Conservation (phyloP, 1,140 invertebrate species). For the Monochamus saltuarius region DNA sequence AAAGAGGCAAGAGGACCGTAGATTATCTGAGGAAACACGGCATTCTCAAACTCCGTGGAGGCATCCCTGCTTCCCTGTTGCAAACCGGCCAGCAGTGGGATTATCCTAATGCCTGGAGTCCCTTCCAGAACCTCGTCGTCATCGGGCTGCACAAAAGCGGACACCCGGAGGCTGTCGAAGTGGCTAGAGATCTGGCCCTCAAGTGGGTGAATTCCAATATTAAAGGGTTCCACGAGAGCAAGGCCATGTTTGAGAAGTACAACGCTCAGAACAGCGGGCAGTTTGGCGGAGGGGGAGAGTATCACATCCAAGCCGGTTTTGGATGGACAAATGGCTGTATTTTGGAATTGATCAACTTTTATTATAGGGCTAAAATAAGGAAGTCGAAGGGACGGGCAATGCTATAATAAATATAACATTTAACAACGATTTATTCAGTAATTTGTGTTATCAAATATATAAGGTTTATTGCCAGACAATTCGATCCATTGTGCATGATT, state of each 20-base stretch:
- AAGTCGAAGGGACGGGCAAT: slow-evolving; percentile 11
- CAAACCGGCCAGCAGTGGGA: slow-evolving; percentile 85
- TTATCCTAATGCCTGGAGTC: slow-evolving; percentile 85
- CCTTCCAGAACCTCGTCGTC: slow-evolving; percentile 71
- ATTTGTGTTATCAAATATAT: no score
- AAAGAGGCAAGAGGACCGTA: slow-evolving; percentile 52
- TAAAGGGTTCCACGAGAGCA: slow-evolving; percentile 53
- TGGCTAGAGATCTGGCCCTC: slow-evolving; percentile 69
- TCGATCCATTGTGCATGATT: no score
- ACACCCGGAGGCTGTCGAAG: slow-evolving; percentile 60
- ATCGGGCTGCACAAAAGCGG: slow-evolving; percentile 58
- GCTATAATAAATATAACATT: neutral
- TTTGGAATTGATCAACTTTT: slow-evolving; percentile 34
- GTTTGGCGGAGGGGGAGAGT: slow-evolving; percentile 87
- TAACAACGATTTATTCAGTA: no score
- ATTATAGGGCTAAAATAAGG: slow-evolving; percentile 26
- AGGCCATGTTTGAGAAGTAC: slow-evolving; percentile 89
- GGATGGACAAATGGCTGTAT: slow-evolving; percentile 91
- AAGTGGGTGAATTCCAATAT: slow-evolving; percentile 76
- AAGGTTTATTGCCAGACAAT: no score
- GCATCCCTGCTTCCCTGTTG: slow-evolving; percentile 70
- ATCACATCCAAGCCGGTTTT: slow-evolving; percentile 85
- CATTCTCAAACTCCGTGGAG: slow-evolving; percentile 60
- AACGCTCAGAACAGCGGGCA: slow-evolving; percentile 67
- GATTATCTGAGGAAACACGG: slow-evolving; percentile 57